Base-by-base conservation (phyloP, 2,888 invertebrate genomes). In the Parnassius orleans region DNA sequence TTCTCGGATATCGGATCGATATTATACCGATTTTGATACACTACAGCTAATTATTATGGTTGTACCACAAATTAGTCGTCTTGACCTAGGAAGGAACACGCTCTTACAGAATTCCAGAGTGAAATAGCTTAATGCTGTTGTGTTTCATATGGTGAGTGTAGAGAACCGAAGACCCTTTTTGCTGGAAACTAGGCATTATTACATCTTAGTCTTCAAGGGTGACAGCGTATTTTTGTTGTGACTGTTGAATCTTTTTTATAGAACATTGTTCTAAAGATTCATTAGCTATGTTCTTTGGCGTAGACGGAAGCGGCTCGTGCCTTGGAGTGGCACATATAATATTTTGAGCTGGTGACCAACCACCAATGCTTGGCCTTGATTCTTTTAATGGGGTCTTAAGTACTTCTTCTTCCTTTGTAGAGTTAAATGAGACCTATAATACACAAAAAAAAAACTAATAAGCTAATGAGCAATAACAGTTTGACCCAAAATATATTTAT, bases 271-370 rank as follows among this genome's bases (percentile, higher is more conserved):
- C 84, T 41, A 75, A 68, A 0, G 90, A 90, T 69, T 86, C 84
- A n/a, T 89, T 86, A 9, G 81, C 79, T 56, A 77, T 51, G 57
- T 90, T 87, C 72, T 78, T 81, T 0, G 88, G 87, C 53, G 87
- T 86, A 0, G 89, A 82, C 0, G 91, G 91, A 66, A 80, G 61
- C 0, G 78, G 73, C 54, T 81, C 73, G 11, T 82, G 69, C 64
- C 74, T 79, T 0, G 90, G 88, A 43, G 84, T 84, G 1, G 87
- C 88, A 67, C 86, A 83, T 52, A 87, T 73, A 46, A 90, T 87
- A 24, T 78, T 77, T 67, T 90, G 91, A 0, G 84, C 84, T 0
- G 90, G 90, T 0, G 91, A 90, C 90, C 91, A 91, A 0, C 89
- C 88, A 0, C 77, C 84, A 0, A 74, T 69, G 61, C 89, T 88